phyloP scores from a whole-genome alignment of 2,113 vertebrate species.

The Physeter macrocephalus region DNA sequence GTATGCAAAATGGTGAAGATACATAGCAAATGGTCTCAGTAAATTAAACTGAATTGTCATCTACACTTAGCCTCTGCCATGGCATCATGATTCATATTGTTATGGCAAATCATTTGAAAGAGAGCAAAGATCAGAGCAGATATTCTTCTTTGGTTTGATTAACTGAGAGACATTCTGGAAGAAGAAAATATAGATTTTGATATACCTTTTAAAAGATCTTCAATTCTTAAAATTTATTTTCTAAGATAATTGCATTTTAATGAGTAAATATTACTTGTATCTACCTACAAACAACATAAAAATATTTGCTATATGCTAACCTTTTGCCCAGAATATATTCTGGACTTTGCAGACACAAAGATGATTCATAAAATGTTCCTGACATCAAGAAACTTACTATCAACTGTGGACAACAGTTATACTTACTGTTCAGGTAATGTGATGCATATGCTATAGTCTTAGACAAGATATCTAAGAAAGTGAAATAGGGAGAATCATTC shows the following conservation, averaged over 20 bases:
- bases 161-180: neutral
- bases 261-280: neutral
- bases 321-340: neutral
- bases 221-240: slow-evolving; percentile 12
- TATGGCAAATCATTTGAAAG: slow-evolving; percentile 57
- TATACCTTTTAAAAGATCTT: neutral
- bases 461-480: neutral
- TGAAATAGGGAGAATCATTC: neutral
- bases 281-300: neutral
- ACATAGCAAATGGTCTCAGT: neutral
- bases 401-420: neutral
- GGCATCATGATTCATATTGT: slow-evolving; percentile 34
- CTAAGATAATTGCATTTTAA: slow-evolving; percentile 6
- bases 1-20: slow-evolving; percentile 22
- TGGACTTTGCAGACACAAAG: neutral
- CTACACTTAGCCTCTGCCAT: slow-evolving; percentile 44
- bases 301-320: neutral
- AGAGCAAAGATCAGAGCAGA: slow-evolving; percentile 32
- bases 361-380: neutral
- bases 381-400: neutral
- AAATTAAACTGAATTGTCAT: slow-evolving; percentile 57
- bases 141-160: slow-evolving; percentile 50
- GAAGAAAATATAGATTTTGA: slow-evolving; percentile 26
- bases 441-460: neutral
- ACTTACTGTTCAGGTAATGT: neutral